These are phyloP conservation scores for Taxidea taxus DNA, from an alignment of 2,113 vertebrate genomes.

Conservation along the genomic window DNA sequence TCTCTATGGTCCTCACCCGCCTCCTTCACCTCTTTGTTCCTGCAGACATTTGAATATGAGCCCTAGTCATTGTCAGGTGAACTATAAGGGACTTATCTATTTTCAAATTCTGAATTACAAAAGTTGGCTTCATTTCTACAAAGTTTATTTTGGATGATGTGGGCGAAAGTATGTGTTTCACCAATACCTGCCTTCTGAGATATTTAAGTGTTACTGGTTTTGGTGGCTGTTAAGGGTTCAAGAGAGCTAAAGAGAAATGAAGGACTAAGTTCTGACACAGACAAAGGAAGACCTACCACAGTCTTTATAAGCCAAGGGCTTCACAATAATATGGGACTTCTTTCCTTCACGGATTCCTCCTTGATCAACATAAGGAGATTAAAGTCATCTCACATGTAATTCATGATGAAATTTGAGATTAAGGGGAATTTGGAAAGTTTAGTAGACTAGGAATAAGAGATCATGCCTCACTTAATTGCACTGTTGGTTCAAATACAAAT, in stretches of 20 bases:
- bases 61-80: background rate
- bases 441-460: background rate
- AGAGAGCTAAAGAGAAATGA: background rate
- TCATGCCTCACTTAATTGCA: background rate
- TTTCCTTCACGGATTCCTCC: background rate
- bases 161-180: background rate
- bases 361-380: background rate
- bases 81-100: background rate
- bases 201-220: background rate
- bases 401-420: background rate
- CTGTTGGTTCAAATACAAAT: background rate
- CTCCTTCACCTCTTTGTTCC: background rate
- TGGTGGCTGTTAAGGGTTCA: background rate
- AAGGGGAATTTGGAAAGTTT: background rate
- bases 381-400: background rate
- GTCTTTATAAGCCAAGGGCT: background rate
- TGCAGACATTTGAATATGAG: background rate
- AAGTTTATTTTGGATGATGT: background rate
- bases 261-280: background rate
- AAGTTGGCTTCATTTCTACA: background rate
- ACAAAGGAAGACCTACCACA: background rate
- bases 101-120: slow-evolving; percentile 12
- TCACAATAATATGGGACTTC: background rate
- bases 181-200: background rate
- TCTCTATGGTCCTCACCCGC: background rate